Evolutionary conservation across 1,140 invertebrate genomes (phyloP).

Genomic region (Drosophila arawakana): DNA sequence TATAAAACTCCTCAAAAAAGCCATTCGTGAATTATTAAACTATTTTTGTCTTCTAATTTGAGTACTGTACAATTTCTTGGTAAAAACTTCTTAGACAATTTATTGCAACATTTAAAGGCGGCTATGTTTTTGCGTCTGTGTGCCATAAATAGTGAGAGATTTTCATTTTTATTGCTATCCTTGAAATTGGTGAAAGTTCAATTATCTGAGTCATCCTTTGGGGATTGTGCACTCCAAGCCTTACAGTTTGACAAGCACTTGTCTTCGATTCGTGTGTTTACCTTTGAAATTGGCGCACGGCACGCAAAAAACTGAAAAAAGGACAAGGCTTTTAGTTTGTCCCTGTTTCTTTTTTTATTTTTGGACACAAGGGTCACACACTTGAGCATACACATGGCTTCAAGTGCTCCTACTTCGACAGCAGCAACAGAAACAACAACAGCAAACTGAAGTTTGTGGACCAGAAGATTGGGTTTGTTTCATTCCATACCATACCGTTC

Average conservation of each 20-base stretch:
- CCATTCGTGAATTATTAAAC: too few species aligned
- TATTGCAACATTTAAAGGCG: background rate
- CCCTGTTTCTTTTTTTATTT: conserved; percentile 23
- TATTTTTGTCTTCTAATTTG: too few species aligned
- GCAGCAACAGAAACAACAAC: conserved; percentile 3
- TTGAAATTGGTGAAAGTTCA: conserved; percentile 36
- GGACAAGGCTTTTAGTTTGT: conserved; percentile 71
- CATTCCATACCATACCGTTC: background rate
- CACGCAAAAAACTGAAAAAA: conserved; percentile 49
- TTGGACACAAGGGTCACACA: conserved; percentile 66
- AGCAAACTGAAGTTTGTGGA: background rate
- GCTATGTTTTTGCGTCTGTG: background rate
- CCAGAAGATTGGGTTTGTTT: conserved; percentile 41
- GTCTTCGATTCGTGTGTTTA: conserved; percentile 54
- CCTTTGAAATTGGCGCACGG: conserved; percentile 69
- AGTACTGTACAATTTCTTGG: too few species aligned
- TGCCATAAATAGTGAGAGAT: conserved; percentile 15
- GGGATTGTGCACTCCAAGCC: conserved; percentile 43
- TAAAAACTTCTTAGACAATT: too few species aligned
- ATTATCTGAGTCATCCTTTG: conserved; percentile 42
- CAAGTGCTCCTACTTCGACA: conserved; percentile 50
- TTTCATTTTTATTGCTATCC: conserved; percentile 9
- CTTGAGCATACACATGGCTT: conserved; percentile 65
- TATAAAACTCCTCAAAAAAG: too few species aligned
- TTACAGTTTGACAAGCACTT: conserved; percentile 73